Evolutionary conservation across 2,888 invertebrate genomes (phyloP), one percentile per base, ranked within the genome.

Genomic region (Callyntrura sp.): DNA sequence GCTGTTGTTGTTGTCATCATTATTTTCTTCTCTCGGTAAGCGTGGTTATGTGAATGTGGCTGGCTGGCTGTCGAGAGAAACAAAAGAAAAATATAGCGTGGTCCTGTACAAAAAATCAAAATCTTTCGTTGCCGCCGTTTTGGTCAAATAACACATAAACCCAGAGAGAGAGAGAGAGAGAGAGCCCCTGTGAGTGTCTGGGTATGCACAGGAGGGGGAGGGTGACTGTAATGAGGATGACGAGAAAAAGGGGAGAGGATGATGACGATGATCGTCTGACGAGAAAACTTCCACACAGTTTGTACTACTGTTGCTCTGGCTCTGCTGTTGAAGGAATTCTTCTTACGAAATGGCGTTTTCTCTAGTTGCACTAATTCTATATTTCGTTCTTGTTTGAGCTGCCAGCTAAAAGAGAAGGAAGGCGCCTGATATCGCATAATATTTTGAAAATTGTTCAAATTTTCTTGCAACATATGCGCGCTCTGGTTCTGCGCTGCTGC

Each of bases 291-390:
- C n/a, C n/a, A n/a, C n/a, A n/a, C n/a, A n/a, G n/a, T n/a, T n/a
- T n/a, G n/a, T n/a, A n/a, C n/a, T n/a, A n/a, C n/a, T n/a, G n/a
- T n/a, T n/a, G n/a, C n/a, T n/a, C n/a, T n/a, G n/a, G n/a, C n/a
- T 65, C 35, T 35, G 35, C 17, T 79, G 85, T 85, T 76, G 60
- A 76, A 85, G 85, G 85, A 85, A 85, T 68, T 83, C 55, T 9
- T 51, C n/a, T 68, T 28, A 65, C 28, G 65, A 65, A 65, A 65
- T 68, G 23, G 25, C 11, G 11, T 9, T 62, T 57, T 62, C 25
- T 62, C 9, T 62, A 25, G 23, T 62, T 82, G 45, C 82, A 82
- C 55, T 55, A n/a, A n/a, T n/a, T n/a, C n/a, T 60, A 17, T 45
- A 20, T 73, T 35, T 4, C n/a, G n/a, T n/a, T n/a, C n/a, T n/a